Evolutionary conservation across 2,888 invertebrate species (phyloP), one percentile per base, ranked within the genome.

Genomic region (Myathropa florea): DNA sequence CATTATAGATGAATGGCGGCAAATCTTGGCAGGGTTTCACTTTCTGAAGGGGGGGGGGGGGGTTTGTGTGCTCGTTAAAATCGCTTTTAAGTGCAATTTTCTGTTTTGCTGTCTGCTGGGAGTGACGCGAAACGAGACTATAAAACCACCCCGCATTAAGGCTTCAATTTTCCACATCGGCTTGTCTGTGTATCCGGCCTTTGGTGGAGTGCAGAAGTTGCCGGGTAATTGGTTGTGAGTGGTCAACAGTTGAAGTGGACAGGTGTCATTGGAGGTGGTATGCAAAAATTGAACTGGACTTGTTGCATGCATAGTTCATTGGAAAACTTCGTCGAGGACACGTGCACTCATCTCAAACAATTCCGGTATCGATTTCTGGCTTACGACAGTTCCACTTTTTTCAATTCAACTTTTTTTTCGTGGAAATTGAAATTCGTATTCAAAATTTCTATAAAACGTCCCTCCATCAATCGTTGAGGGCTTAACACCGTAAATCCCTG

Each of bases 1-100:
- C 46, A 18, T n/a, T 39, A 18, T 6, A 14, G n/a, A 39, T 2
- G 18, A n/a, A 4, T 39, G 39, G n/a, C 39, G 39, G n/a, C 39
- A 18, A n/a, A 18, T 39, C 6, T 39, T 39, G 39, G n/a, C 14
- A n/a, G n/a, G 39, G n/a, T 39, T 39, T 39, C 39, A 18, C 6
- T 39, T n/a, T n/a, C n/a, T 1, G 33, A 2, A 14, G 4, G 39
- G 0, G 0, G 4, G 14, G n/a, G 14, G 4, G 14, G n/a, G 12
- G 36, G 0, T 39, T 10, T 2, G 2, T 3, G 46, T n/a, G 18
- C 12, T 64, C 33, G 36, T 61, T 33, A 53, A 30, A 61, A 21
- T 39, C 55, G n/a, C 10, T 33, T 18, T 46, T 76, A 70, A 81
- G 57, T 76, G 63, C 30, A 64, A 64, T 70, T 81, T 57, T 39